A percentile compares a stretch with the other conserved stretches of the same genome.
Conservation (phyloP, 2,113 vertebrate genomes). For the Colossoma macropomum region DNA sequence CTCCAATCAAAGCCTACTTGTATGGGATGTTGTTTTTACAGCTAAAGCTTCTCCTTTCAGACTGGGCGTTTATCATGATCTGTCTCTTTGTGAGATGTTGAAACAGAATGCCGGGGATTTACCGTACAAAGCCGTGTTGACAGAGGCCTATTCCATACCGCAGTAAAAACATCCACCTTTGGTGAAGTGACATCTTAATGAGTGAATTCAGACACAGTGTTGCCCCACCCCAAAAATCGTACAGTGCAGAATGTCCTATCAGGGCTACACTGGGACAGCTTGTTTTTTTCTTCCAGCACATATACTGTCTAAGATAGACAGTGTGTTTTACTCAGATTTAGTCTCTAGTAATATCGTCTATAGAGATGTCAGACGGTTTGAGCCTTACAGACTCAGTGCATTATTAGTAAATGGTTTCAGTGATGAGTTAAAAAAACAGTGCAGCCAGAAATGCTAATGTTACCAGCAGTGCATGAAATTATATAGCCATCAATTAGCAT, state of each 20-base stretch:
- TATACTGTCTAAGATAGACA: background rate
- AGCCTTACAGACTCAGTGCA: too few species aligned
- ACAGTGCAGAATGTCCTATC: background rate
- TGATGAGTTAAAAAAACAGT: background rate
- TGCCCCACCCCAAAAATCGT: constrained; percentile 4
- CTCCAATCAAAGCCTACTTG: constrained; percentile 40
- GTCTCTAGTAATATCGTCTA: background rate
- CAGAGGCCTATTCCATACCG: constrained; percentile 33
- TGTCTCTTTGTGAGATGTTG: constrained; percentile 45
- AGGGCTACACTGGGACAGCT: background rate
- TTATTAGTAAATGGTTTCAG: too few species aligned
- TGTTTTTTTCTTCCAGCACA: background rate
- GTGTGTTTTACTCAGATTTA: too few species aligned
- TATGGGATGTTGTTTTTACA: constrained; percentile 62
- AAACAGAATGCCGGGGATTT: constrained; percentile 35
- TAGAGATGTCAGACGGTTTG: background rate
- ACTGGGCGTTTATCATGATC: constrained; percentile 38
- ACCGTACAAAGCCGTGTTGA: constrained; percentile 33
- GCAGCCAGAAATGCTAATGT: background rate
- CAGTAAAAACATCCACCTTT: constrained; percentile 33
- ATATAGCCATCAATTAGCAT: background rate
- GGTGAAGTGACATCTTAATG: constrained; percentile 22
- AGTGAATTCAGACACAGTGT: constrained; percentile 5
- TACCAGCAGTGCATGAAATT: background rate
- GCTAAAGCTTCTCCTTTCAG: constrained; percentile 50